A percentile compares a stretch with the other conserved stretches of the same genome.
Evolutionary conservation across 2,888 invertebrate species (phyloP).

Genomic region (Carcina quercana): DNA sequence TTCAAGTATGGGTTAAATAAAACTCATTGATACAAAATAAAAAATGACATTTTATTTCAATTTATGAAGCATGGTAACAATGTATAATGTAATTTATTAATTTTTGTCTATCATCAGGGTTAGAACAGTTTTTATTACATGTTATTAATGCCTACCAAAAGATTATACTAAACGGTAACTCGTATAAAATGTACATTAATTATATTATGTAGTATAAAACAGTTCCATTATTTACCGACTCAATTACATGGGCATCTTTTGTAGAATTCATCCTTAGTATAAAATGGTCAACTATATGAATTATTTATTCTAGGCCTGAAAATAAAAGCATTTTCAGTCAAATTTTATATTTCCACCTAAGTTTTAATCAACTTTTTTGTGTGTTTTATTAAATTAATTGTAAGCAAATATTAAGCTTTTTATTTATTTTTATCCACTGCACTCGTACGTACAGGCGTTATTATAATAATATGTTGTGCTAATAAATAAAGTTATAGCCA

Average conservation of each 20-base stretch:
- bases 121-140: slow-evolving; percentile 63
- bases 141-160: slow-evolving; percentile 64
- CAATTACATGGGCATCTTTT: slow-evolving; percentile 49
- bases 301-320: slow-evolving; percentile 62
- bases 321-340: slow-evolving; percentile 43
- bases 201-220: slow-evolving; percentile 60
- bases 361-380: neutral
- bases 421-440: too few species aligned
- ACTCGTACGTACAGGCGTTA: too few species aligned
- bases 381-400: too few species aligned
- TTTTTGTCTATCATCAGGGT: slow-evolving; percentile 56
- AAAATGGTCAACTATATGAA: slow-evolving; percentile 55
- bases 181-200: slow-evolving; percentile 69
- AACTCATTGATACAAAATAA: slow-evolving; percentile 63
- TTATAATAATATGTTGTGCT: too few species aligned
- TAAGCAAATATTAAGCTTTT: too few species aligned
- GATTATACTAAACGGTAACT: slow-evolving; percentile 71
- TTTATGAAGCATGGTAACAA: slow-evolving; percentile 73
- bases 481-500: too few species aligned
- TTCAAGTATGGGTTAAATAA: too few species aligned
- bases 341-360: slow-evolving; percentile 20
- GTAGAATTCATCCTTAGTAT: slow-evolving; percentile 52
- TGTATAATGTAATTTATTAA: slow-evolving; percentile 63
- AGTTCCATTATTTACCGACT: slow-evolving; percentile 50
- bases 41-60: slow-evolving; percentile 72